These are phyloP conservation scores for Rhinatrema bivittatum DNA, from an alignment of 2,797 vertebrate genomes.

Conservation along the genomic window DNA sequence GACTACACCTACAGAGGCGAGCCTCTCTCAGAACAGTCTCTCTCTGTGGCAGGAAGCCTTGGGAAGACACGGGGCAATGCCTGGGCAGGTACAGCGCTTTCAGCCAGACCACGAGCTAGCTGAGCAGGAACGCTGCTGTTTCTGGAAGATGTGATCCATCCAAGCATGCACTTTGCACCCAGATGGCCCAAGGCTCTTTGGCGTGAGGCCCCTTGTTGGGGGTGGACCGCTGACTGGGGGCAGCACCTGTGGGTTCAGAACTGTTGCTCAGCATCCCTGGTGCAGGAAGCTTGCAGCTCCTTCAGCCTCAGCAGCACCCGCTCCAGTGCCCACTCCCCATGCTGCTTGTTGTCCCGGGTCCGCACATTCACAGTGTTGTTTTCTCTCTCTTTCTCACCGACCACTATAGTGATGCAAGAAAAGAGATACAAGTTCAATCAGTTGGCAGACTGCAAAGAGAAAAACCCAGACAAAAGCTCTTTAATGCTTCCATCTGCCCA, in stretches of 20 bases:
- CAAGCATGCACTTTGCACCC: too few species aligned
- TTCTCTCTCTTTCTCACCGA: constrained; percentile 69
- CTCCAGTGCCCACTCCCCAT: constrained; percentile 53
- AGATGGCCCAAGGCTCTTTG: background rate
- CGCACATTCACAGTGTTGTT: constrained; percentile 66
- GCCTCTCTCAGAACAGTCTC: too few species aligned
- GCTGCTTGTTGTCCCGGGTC: constrained; percentile 58
- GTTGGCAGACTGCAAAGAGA: too few species aligned
- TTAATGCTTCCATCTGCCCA: background rate
- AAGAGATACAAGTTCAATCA: too few species aligned
- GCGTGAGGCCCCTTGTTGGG: too few species aligned
- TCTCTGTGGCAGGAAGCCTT: background rate
- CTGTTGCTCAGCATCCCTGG: constrained; percentile 55
- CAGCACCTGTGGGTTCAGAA: constrained; percentile 59
- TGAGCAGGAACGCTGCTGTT: fast-evolving
- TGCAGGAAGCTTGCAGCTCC: constrained; percentile 48
- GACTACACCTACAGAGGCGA: too few species aligned
- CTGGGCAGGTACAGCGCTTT: too few species aligned
- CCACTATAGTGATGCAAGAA: constrained; percentile 51
- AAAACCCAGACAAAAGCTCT: too few species aligned
- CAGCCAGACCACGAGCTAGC: too few species aligned
- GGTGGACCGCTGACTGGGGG: too few species aligned
- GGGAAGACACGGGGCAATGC: background rate
- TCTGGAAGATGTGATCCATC: background rate
- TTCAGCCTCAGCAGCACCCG: constrained; percentile 55